These are phyloP conservation scores for Triops longicaudatus DNA, from an alignment of 1,140 invertebrate genomes.

Conservation along the genomic window DNA sequence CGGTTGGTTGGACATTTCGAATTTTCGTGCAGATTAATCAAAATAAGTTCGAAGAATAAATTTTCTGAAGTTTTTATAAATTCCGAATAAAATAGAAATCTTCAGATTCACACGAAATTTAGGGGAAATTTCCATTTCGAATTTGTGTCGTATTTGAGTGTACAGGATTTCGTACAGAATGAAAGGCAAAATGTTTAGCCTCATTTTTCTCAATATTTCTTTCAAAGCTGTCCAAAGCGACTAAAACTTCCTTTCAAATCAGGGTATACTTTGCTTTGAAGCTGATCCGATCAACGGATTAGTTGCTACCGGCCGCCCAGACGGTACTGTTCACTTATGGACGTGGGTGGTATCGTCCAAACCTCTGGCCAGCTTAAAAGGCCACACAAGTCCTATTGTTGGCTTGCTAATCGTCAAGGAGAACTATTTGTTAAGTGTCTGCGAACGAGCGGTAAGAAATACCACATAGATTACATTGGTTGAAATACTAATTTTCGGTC, in stretches of 20 bases:
- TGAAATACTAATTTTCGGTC: neutral
- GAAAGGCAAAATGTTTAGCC: neutral
- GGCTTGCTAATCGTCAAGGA: slow-evolving; percentile 14
- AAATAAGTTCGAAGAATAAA: no score
- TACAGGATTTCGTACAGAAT: no score
- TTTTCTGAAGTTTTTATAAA: no score
- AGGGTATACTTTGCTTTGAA: slow-evolving; percentile 22
- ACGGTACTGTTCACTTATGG: slow-evolving; percentile 18
- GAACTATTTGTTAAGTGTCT: slow-evolving; percentile 9
- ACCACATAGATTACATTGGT: neutral
- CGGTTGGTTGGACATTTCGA: no score
- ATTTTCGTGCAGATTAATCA: no score
- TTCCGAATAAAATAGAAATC: no score
- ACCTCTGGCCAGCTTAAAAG: neutral
- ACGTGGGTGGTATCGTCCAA: slow-evolving; percentile 9
- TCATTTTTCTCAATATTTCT: no score
- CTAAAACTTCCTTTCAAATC: neutral
- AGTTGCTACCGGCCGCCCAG: slow-evolving; percentile 16
- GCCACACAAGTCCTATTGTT: slow-evolving; percentile 16
- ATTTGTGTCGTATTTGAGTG: no score
- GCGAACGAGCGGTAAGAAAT: slow-evolving; percentile 21
- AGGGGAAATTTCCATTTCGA: no score
- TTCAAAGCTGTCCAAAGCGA: neutral
- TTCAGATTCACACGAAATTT: no score
- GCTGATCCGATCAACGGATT: slow-evolving; percentile 17